Conservation (phyloP, 2,888 invertebrate species). For the Idaea aversata region DNA sequence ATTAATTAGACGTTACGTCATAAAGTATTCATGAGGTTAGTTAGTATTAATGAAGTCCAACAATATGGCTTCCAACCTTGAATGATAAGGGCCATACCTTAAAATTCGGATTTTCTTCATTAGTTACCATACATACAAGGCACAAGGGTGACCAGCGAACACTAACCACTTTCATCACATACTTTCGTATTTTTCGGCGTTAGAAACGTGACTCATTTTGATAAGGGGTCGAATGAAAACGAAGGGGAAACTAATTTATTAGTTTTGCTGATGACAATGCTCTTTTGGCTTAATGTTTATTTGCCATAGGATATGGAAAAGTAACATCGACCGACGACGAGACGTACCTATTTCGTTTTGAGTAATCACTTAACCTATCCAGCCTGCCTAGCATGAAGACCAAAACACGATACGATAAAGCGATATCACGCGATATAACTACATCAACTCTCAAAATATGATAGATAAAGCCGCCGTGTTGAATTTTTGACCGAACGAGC, state of each 20-base stretch:
- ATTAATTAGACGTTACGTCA: too few relatives aligned
- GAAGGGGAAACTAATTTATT: neutral
- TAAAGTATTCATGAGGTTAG: too few relatives aligned
- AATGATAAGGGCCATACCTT: neutral
- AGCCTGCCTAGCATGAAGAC: too few relatives aligned
- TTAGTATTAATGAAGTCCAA: neutral
- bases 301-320: neutral
- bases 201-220: neutral
- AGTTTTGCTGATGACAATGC: neutral
- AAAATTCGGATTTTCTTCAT: too few relatives aligned
- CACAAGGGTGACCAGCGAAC: neutral
- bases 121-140: too few relatives aligned
- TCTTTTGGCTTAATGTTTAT: neutral
- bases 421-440: too few relatives aligned
- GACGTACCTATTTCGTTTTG: too few relatives aligned
- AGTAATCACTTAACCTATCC: too few relatives aligned
- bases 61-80: neutral
- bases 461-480: too few relatives aligned
- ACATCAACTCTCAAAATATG: too few relatives aligned
- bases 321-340: neutral
- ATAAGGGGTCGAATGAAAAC: neutral
- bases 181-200: conserved; percentile 1
- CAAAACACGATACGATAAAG: too few relatives aligned
- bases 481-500: too few relatives aligned
- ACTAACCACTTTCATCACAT: neutral